Percentiles rank a stretch among this genome's conserved stretches.
phyloP scores from a whole-genome alignment of 2,888 invertebrate species.

The Bellardia pandia region DNA sequence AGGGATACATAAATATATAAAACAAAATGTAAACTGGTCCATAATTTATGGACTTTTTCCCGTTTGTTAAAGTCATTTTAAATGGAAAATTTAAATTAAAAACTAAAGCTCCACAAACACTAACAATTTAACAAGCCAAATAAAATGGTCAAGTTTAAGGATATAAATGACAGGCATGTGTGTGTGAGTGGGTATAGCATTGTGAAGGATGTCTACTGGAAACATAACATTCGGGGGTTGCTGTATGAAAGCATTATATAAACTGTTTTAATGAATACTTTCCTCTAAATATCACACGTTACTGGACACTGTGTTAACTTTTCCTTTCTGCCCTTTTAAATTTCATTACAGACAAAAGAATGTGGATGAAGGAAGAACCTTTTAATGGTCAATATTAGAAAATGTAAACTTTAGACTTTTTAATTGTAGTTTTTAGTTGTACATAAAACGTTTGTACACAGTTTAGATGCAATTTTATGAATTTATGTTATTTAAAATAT shows the following conservation, averaged over 20 bases:
- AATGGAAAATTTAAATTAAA: constrained; percentile 37
- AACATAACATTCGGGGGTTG: constrained; percentile 3
- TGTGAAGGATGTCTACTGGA: constrained; percentile 6
- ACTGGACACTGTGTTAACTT: constrained; percentile 60
- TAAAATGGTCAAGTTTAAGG: constrained; percentile 51
- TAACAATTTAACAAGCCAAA: constrained; percentile 24
- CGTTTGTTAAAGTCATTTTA: constrained; percentile 49
- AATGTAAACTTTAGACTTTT: constrained; percentile 57
- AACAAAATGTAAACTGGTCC: constrained; percentile 26
- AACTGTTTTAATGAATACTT: constrained; percentile 61
- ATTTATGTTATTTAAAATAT: constrained; percentile 83
- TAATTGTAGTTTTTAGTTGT: constrained; percentile 59
- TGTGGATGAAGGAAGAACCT: neutral
- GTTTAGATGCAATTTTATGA: constrained; percentile 81
- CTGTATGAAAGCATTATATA: constrained; percentile 37
- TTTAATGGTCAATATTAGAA: constrained; percentile 63
- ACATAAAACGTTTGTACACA: constrained; percentile 64
- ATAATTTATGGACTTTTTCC: constrained; percentile 56
- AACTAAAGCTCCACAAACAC: constrained; percentile 23
- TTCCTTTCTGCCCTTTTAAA: constrained; percentile 42
- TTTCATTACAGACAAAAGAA: constrained; percentile 2
- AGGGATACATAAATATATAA: neutral
- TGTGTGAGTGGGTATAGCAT: neutral
- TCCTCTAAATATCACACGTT: constrained; percentile 62
- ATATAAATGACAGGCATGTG: neutral